Conservation (phyloP, 2,888 invertebrate genomes). For the Ypsolopha scabrella region DNA sequence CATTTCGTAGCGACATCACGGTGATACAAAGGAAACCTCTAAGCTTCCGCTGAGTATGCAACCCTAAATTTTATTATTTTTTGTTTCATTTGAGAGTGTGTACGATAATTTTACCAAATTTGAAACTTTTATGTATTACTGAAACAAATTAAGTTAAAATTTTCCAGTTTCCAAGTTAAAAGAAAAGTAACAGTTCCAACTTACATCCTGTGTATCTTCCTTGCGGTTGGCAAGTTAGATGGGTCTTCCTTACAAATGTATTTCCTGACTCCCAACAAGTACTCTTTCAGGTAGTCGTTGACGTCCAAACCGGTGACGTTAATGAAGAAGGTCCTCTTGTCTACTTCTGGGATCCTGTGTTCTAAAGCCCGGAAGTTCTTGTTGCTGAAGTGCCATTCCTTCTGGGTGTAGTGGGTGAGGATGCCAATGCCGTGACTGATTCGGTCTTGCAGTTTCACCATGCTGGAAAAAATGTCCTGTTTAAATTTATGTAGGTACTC, state of each 20-base stretch:
- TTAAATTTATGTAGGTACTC: too few species aligned
- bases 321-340: conserved; percentile 73
- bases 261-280: conserved; percentile 83
- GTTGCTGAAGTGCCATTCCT: conserved; percentile 83
- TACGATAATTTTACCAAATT: too few species aligned
- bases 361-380: conserved; percentile 69
- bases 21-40: too few species aligned
- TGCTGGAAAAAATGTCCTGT: conserved; percentile 45
- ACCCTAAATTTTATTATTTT: too few species aligned
- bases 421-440: conserved; percentile 74
- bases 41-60: too few species aligned
- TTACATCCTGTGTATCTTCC: conserved; percentile 73
- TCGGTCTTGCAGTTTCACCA: conserved; percentile 74
- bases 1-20: too few species aligned
- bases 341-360: conserved; percentile 59
- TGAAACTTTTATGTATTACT: too few species aligned
- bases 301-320: conserved; percentile 36
- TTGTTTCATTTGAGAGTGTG: too few species aligned
- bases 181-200: conserved; percentile 70
- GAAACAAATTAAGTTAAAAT: too few species aligned
- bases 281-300: conserved; percentile 50
- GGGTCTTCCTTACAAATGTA: conserved; percentile 87
- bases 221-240: conserved; percentile 79
- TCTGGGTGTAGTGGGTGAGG: conserved; percentile 84
- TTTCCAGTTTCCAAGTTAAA: too few species aligned